Percentiles rank a stretch among this genome's conserved stretches.
Evolutionary conservation across 2,888 invertebrate genomes (phyloP).

Genomic region (Platycheirus rosarum): DNA sequence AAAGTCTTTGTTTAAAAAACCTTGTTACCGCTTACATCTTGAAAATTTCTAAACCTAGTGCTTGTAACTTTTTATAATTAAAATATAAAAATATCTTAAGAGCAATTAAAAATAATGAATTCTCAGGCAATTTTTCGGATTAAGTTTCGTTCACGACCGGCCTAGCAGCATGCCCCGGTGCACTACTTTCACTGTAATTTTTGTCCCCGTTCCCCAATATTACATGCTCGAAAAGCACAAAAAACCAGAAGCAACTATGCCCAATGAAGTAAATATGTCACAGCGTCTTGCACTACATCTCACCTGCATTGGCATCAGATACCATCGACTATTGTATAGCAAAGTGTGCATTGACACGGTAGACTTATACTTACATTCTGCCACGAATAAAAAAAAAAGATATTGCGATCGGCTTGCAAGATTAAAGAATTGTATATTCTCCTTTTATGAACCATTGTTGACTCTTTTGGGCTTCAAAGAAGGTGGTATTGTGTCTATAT

Average conservation of each 20-base stretch:
- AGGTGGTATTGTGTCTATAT: constrained; percentile 25
- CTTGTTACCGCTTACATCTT: neutral
- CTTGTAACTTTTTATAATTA: constrained; percentile 5
- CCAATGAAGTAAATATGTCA: constrained; percentile 46
- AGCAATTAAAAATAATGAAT: constrained; percentile 41
- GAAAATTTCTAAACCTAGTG: neutral
- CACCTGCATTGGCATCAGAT: constrained; percentile 34
- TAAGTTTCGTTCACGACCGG: constrained; percentile 23
- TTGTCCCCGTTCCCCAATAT: neutral
- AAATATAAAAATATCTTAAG: constrained; percentile 18
- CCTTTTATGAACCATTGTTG: constrained; percentile 56
- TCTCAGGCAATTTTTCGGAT: constrained; percentile 43
- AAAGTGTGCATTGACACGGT: neutral
- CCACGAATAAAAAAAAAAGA: constrained; percentile 36
- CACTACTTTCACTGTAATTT: constrained; percentile 55
- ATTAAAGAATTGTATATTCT: constrained; percentile 60
- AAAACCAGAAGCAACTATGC: constrained; percentile 35
- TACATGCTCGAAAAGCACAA: constrained; percentile 37
- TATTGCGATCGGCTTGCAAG: constrained; percentile 55
- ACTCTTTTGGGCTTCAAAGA: constrained; percentile 37
- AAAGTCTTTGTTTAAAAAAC: too few species aligned
- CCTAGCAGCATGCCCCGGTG: constrained; percentile 32
- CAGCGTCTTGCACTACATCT: constrained; percentile 36
- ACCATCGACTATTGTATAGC: constrained; percentile 28
- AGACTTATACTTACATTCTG: constrained; percentile 8